These are phyloP conservation scores for Chloropsis cyanopogon DNA, from an alignment of 2,113 vertebrate species.

Conservation along the genomic window DNA sequence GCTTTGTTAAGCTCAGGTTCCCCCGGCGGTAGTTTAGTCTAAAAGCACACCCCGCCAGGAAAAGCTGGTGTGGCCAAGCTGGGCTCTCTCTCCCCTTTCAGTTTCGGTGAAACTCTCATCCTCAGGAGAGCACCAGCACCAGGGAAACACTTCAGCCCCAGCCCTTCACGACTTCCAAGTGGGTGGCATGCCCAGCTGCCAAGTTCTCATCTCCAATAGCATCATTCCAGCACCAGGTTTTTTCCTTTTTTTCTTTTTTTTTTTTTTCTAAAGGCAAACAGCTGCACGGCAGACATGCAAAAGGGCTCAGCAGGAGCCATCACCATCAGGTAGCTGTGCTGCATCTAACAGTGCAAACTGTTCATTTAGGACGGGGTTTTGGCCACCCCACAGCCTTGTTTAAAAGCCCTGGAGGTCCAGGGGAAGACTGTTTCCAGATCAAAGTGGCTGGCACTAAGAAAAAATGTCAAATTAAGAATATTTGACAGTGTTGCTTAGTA, in stretches of 20 bases:
- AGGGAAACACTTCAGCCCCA: background rate
- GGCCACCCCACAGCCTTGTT: background rate
- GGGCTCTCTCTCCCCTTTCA: background rate
- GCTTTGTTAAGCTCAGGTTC: background rate
- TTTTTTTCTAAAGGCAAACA: background rate
- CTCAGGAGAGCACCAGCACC: background rate
- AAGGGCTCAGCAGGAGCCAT: background rate
- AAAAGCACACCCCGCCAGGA: background rate
- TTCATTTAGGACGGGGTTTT: fast-evolving
- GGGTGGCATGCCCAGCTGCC: constrained; percentile 38
- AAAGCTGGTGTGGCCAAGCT: background rate
- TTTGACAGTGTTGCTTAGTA: background rate
- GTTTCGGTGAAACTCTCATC: background rate
- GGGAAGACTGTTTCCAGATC: background rate
- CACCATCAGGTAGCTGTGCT: background rate
- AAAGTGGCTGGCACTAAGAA: background rate
- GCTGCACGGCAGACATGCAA: background rate
- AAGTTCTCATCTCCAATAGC: background rate
- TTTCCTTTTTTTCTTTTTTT: too few species aligned
- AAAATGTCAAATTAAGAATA: too few species aligned
- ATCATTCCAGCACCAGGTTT: background rate
- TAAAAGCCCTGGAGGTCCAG: background rate
- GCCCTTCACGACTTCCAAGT: background rate
- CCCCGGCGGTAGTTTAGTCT: background rate
- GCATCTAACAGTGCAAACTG: background rate